Percentiles rank a stretch among this genome's conserved stretches.
Evolutionary conservation across 2,113 vertebrate species (phyloP).

Genomic region (Strigops habroptila): DNA sequence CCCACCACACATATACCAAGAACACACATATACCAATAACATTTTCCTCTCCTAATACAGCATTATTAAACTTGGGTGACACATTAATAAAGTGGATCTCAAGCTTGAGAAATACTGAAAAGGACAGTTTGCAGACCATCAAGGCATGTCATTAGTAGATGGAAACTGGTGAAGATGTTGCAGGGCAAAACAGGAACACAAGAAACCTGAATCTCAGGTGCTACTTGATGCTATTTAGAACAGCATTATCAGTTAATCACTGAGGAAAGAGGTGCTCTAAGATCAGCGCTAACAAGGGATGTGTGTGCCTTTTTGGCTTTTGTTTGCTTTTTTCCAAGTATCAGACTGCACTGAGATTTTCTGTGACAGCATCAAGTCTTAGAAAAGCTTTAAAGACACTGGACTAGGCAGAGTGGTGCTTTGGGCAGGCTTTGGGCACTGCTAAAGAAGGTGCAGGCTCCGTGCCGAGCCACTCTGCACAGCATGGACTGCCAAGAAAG

Average conservation of each 20-base stretch:
- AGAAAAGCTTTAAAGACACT: not conserved
- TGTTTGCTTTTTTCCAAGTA: not conserved
- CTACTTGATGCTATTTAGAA: not conserved
- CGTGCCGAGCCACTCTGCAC: not conserved
- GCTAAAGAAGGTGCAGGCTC: not conserved
- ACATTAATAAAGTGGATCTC: not conserved
- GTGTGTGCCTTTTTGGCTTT: accelerated
- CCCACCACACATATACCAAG: not conserved
- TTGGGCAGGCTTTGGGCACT: not conserved
- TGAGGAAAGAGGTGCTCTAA: not conserved
- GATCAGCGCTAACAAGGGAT: not conserved
- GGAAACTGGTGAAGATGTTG: not conserved
- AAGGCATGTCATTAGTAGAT: not conserved
- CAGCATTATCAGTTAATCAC: not conserved
- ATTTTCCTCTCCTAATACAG: not conserved
- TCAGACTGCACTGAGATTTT: not conserved
- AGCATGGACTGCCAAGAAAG: not conserved
- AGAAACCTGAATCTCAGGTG: not conserved
- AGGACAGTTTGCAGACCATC: not conserved
- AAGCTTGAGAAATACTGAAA: not conserved
- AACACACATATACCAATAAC: not conserved
- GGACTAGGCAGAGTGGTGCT: not conserved
- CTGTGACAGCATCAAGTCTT: not conserved
- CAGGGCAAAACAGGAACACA: not conserved
- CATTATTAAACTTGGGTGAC: not conserved